Evolutionary conservation across 1,140 invertebrate species (phyloP).

Genomic region (Diabrotica virgifera): DNA sequence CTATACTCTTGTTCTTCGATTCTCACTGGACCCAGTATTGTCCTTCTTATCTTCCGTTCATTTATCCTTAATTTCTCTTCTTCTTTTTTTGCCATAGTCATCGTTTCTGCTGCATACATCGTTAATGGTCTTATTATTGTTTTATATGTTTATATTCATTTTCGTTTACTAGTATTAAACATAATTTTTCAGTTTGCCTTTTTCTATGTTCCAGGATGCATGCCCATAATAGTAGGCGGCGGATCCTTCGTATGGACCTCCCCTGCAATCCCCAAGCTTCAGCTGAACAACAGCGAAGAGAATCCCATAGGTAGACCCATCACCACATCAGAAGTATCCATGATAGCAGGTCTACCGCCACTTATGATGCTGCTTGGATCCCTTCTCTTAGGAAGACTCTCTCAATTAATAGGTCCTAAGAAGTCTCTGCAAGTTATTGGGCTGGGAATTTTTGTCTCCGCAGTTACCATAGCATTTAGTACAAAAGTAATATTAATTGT

Average conservation of each 20-base stretch:
- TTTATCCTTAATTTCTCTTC: too few species aligned
- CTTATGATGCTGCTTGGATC: not conserved
- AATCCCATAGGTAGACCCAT: slow-evolving; percentile 44
- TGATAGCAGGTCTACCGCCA: slow-evolving; percentile 59
- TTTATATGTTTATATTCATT: too few species aligned
- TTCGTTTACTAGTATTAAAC: too few species aligned
- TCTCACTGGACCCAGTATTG: too few species aligned
- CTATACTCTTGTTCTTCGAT: too few species aligned
- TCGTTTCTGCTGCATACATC: too few species aligned
- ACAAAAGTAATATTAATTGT: not conserved
- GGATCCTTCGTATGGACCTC: slow-evolving; percentile 61
- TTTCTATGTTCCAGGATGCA: not conserved
- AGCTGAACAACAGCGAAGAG: slow-evolving; percentile 10
- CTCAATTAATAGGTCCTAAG: not conserved
- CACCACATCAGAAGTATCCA: slow-evolving; percentile 60
- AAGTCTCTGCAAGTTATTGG: not conserved
- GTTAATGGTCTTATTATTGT: too few species aligned
- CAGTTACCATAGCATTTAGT: not conserved
- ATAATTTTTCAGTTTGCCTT: too few species aligned
- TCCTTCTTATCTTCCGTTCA: too few species aligned
- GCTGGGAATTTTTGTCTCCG: not conserved
- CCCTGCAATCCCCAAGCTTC: slow-evolving; percentile 59
- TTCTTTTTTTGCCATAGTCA: too few species aligned
- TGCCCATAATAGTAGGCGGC: not conserved
- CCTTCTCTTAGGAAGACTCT: not conserved